Evolutionary conservation across 2,113 vertebrate species (phyloP), one percentile per base, ranked within the genome.

Genomic region (Lepus timidus): DNA sequence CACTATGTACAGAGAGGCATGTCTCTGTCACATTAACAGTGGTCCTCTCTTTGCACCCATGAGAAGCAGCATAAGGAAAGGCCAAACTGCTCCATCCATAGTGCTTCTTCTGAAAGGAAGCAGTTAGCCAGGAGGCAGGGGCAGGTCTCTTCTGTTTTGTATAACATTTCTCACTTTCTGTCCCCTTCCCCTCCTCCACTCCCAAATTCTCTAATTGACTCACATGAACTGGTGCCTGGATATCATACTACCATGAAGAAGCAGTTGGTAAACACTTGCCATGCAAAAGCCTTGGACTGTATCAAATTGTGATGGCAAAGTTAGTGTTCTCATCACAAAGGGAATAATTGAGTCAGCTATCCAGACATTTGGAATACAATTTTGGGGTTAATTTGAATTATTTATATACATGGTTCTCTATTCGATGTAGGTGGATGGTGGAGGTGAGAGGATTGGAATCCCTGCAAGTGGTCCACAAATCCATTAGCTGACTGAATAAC

Each of bases 61-160:
- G n/a, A 61, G 80, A 3, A 1, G 61, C 58, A 68, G 76, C 49
- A 25, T 78, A 76, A 36, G 85, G 70, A 94, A 33, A 95, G 67
- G 70, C 78, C 76, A 81, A 65, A 44, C 58, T 89, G 58, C 91
- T 83, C 17, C 88, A 80, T 71, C 52, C 68, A 1, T 1, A n/a
- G 96, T 29, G 89, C 13, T 84, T 94, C 58, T 80, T 64, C 62
- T 88, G 73, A 85, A 90, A 33, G 71, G n/a, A 92, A 89, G 81
- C 82, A 95, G 78, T 91, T 91, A 95, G 55, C 70, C 70, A 88
- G 78, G 82, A 95, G 55, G 85, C 71, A 76, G 71, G 39, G 33
- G 17, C 71, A 88, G 49, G 22, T 61, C 76, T 64, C 86, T 94
- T 90, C 20, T 80, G 33, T 80, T 88, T 84, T 84, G 82, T 87